Evolutionary conservation across 2,888 invertebrate genomes (phyloP), one percentile per base, ranked within the genome.

Genomic region (Nephrotoma appendiculata): DNA sequence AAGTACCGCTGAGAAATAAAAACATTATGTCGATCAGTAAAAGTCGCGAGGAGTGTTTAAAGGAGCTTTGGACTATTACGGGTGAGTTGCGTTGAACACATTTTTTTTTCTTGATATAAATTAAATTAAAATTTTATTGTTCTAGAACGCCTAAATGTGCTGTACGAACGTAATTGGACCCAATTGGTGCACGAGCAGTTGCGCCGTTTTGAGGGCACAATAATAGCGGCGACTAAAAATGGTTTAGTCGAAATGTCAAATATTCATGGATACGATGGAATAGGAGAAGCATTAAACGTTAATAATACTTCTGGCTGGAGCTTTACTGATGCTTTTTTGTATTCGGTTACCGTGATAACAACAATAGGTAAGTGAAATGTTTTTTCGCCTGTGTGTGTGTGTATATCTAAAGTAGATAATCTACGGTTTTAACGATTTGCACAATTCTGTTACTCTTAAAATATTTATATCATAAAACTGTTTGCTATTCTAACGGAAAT

Each of bases 111-210:
- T 1, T 31, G 31, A 31, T 31, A 31, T 2, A 31, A 31, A 31
- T 31, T 31, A 31, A 31, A 44, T 44, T 44, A 4, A 44, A 41
- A 31, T 15, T 31, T 88, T 87, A 87, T 86, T 88, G 87, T 92
- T 92, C 86, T 95, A 94, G 95, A 95, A 90, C 94, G 95, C 88
- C 93, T 96, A 86, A 97, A 97, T 92, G 96, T 97, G 9, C 92
- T 97, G 3, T 96, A 96, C 91, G 95, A 96, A 90, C 93, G 95
- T 86, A 97, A 97, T 91, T 97, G 97, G 97, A 96, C 96, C 0
- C 92, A 94, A 86, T 91, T 95, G 88, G 96, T 96, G 0, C 95
- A 96, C 88, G 94, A 95, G 89, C 95, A 96, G 90, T 92, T 97
- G 87, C 93, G 94, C 86, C 94, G 95, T 89, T 97, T 97, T 91